Conservation (phyloP, 2,888 invertebrate species). For the Anoplius nigerrimus region DNA sequence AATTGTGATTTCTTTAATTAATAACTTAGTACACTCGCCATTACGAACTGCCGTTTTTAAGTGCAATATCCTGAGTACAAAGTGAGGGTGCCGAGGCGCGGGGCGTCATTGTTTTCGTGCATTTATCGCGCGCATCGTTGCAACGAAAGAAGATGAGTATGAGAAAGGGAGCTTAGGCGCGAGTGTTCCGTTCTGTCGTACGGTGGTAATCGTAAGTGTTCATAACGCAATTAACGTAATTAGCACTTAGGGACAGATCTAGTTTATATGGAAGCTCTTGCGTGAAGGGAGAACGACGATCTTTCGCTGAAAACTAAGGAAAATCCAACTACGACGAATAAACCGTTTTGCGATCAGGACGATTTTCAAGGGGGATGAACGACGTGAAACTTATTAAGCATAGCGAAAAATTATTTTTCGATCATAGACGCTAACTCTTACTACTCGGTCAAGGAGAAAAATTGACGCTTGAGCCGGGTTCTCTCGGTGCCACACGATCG, state of each 20-base stretch:
- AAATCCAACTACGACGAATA: no score
- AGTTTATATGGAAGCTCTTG: conserved; percentile 34
- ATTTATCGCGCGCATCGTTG: conserved; percentile 3
- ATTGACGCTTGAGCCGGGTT: conserved; percentile 9
- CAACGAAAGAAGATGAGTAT: no score
- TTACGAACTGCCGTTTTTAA: conserved; percentile 35
- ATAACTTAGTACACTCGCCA: conserved; percentile 4
- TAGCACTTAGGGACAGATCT: conserved; percentile 33
- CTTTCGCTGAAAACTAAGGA: conserved; percentile 9
- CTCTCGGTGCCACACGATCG: conserved; percentile 24
- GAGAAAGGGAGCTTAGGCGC: not conserved
- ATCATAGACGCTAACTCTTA: no score
- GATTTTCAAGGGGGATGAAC: no score
- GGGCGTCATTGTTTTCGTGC: conserved; percentile 25
- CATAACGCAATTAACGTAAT: conserved; percentile 8
- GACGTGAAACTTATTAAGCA: no score
- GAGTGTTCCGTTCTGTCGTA: no score
- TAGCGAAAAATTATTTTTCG: no score
- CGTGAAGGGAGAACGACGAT: conserved; percentile 12
- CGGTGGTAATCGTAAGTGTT: not conserved
- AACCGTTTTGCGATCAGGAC: no score
- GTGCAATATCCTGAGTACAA: conserved; percentile 33
- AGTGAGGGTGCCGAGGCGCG: conserved; percentile 18
- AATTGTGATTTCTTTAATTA: conserved; percentile 14
- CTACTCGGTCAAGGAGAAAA: not conserved